A percentile compares a stretch with the other conserved stretches of the same genome.
Conservation (phyloP, 2,888 invertebrate species). For the Drosophila mayaguana region DNA sequence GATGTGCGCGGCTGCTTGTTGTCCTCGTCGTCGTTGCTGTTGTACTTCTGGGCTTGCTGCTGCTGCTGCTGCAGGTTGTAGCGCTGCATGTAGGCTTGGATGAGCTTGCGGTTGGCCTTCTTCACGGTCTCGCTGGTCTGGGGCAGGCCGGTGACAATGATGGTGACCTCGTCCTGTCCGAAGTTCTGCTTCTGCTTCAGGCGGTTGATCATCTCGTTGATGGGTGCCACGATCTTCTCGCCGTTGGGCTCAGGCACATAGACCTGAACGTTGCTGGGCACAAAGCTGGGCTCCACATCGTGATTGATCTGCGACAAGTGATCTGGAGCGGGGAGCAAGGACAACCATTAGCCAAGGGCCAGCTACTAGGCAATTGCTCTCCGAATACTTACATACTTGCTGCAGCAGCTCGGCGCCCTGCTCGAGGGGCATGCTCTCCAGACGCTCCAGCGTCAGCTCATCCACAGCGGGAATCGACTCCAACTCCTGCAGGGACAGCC, state of each 20-base stretch:
- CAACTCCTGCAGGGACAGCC: slow-evolving; percentile 73
- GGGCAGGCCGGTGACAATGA: slow-evolving; percentile 80
- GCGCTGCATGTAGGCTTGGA: slow-evolving; percentile 79
- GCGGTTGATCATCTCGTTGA: slow-evolving; percentile 64
- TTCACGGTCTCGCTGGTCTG: slow-evolving; percentile 64
- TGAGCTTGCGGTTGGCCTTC: slow-evolving; percentile 74
- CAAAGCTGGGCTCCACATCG: slow-evolving; percentile 69
- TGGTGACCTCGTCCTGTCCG: slow-evolving; percentile 80
- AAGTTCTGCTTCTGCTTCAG: slow-evolving; percentile 68
- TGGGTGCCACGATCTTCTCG: slow-evolving; percentile 46
- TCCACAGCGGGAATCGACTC: slow-evolving; percentile 75
- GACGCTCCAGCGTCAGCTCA: slow-evolving; percentile 65
- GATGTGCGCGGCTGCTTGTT: slow-evolving; percentile 42
- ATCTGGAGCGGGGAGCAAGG: slow-evolving; percentile 48
- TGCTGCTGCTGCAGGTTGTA: slow-evolving; percentile 70
- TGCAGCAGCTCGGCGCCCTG: slow-evolving; percentile 76
- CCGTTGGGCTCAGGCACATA: slow-evolving; percentile 63
- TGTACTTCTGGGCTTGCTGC: slow-evolving; percentile 38
- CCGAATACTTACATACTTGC: slow-evolving; percentile 73
- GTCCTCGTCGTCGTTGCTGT: slow-evolving; percentile 42
- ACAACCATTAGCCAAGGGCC: not conserved
- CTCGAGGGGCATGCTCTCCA: slow-evolving; percentile 74
- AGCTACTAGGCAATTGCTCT: not conserved
- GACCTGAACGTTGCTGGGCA: slow-evolving; percentile 62
- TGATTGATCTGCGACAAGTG: slow-evolving; percentile 75